Evolutionary conservation across 2,888 invertebrate species (phyloP).

Genomic region (Trichogramma evanescens): DNA sequence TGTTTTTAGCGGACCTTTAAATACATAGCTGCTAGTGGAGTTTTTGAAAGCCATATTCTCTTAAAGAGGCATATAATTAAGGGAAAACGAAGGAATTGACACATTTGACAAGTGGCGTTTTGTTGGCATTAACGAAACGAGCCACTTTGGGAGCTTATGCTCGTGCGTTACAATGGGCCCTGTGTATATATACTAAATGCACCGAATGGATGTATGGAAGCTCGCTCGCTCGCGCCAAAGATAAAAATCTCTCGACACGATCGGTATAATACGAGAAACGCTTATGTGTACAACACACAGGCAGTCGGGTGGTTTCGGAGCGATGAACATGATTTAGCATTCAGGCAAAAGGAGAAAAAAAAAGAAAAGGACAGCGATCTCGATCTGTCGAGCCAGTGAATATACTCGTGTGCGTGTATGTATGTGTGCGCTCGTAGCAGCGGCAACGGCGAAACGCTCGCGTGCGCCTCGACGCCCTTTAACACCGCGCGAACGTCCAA

Average conservation of each 20-base stretch:
- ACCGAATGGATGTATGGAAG: neutral
- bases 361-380: slow-evolving; percentile 1
- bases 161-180: too few relatives aligned
- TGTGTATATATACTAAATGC: neutral
- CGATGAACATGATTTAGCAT: slow-evolving; percentile 23
- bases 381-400: too few relatives aligned
- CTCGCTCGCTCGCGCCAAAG: neutral
- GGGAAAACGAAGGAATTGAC: slow-evolving; percentile 2
- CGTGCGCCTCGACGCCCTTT: slow-evolving; percentile 26
- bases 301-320: neutral
- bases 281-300: too few relatives aligned
- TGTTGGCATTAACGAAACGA: too few relatives aligned
- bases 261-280: neutral
- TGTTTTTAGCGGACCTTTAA: too few relatives aligned
- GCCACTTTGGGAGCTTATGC: too few relatives aligned
- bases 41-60: too few relatives aligned
- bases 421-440: too few relatives aligned
- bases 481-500: slow-evolving; percentile 29
- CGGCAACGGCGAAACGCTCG: slow-evolving; percentile 15
- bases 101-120: too few relatives aligned
- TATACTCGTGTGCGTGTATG: too few relatives aligned
- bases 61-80: neutral
- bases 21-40: too few relatives aligned
- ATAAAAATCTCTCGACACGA: neutral
- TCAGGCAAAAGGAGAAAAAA: slow-evolving; percentile 11